These are phyloP conservation scores for Syngnathus acus DNA, from an alignment of 2,797 vertebrate genomes.

Conservation along the genomic window DNA sequence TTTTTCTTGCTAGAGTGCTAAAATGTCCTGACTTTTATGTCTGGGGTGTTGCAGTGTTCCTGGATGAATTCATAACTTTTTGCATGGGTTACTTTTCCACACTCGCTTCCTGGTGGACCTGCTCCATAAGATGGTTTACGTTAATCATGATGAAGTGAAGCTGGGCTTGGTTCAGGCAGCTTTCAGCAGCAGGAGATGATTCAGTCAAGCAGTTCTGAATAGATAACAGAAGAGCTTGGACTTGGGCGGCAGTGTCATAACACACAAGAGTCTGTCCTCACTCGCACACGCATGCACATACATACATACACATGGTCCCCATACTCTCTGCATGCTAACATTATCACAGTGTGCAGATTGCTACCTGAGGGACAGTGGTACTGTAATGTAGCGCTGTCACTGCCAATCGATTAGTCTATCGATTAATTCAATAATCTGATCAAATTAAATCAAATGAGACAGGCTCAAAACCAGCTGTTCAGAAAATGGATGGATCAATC, in stretches of 20 bases:
- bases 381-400: slow-evolving; percentile 12
- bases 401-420: too few relatives aligned
- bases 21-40: neutral
- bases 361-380: slow-evolving; percentile 32
- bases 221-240: slow-evolving; percentile 42
- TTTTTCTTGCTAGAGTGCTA: neutral
- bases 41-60: neutral
- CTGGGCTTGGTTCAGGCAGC: slow-evolving; percentile 35
- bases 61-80: neutral
- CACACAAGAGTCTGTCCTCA: slow-evolving; percentile 19
- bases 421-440: too few relatives aligned
- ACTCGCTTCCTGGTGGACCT: neutral
- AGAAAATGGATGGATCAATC: too few relatives aligned
- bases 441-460: too few relatives aligned
- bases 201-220: slow-evolving; percentile 49
- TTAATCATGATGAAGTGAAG: slow-evolving; percentile 48
- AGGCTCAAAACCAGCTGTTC: too few relatives aligned
- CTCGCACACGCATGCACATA: slow-evolving; percentile 5
- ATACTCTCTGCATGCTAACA: slow-evolving; percentile 40
- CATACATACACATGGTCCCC: slow-evolving; percentile 38
- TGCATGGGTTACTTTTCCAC: neutral
- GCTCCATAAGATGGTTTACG: slow-evolving; percentile 16
- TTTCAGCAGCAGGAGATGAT: slow-evolving; percentile 49
- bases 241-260: slow-evolving; percentile 45
- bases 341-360: slow-evolving; percentile 33